Conservation (phyloP, 1,140 invertebrate genomes). For the Chironomus striatipennis region DNA sequence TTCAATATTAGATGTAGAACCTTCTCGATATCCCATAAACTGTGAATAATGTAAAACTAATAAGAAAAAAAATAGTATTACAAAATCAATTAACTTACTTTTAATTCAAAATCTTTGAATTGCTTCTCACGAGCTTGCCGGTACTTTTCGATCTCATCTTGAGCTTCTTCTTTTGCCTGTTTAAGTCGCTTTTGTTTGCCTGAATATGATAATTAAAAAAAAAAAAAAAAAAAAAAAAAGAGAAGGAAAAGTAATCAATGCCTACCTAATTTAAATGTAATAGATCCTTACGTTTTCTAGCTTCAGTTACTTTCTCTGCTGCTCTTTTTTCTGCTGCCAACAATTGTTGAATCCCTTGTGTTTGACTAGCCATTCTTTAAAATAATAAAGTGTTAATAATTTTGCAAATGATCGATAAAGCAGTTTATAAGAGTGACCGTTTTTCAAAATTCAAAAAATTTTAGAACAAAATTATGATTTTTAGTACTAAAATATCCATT, state of each 20-base stretch:
- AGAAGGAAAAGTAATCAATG: background rate
- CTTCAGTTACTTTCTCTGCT: constrained; percentile 93
- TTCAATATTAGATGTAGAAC: constrained; percentile 75
- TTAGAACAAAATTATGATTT: too few species aligned
- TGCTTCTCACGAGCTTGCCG: constrained; percentile 77
- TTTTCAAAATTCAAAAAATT: too few species aligned
- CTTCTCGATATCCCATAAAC: constrained; percentile 82
- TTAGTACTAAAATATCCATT: too few species aligned
- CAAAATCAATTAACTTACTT: constrained; percentile 45
- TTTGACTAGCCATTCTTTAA: constrained; percentile 84
- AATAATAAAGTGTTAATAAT: too few species aligned
- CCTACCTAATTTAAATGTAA: too few species aligned
- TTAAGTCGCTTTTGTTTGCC: constrained; percentile 92
- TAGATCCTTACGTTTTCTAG: constrained; percentile 89
- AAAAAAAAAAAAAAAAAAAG: background rate
- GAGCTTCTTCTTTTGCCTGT: constrained; percentile 96
- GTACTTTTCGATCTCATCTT: constrained; percentile 94
- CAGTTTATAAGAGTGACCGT: too few species aligned
- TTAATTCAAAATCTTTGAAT: constrained; percentile 84
- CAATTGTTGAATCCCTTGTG: constrained; percentile 93
- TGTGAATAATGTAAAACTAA: constrained; percentile 34
- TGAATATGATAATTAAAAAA: constrained; percentile 36
- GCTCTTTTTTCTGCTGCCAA: constrained; percentile 92
- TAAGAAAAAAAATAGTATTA: constrained; percentile 13
- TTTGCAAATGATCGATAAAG: background rate